Evolutionary conservation across 2,797 vertebrate species (phyloP).

Genomic region (Tiaroga cobitis): DNA sequence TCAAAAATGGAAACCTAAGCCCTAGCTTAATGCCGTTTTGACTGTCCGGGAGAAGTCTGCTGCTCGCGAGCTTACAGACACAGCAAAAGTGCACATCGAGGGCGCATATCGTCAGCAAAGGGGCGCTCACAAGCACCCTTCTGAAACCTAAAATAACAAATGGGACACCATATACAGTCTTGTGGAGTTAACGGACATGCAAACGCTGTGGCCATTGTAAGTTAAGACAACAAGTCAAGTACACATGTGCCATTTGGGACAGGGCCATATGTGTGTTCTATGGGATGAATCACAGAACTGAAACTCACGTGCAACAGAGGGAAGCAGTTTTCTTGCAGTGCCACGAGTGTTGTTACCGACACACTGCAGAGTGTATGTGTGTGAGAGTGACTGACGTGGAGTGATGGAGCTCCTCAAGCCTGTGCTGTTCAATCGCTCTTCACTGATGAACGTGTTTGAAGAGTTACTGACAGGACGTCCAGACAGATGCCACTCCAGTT

Average conservation of each 20-base stretch:
- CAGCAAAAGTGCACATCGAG: background rate
- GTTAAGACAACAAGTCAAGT: too few species aligned
- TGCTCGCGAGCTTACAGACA: too few species aligned
- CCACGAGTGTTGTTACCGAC: slow-evolving; percentile 6
- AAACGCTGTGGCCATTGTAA: too few species aligned
- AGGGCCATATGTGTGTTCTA: background rate
- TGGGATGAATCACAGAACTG: background rate
- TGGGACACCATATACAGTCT: too few species aligned
- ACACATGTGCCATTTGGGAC: too few species aligned
- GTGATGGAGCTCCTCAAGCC: slow-evolving; percentile 16
- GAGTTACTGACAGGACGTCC: background rate
- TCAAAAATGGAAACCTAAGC: too few species aligned
- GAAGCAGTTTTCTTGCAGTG: background rate
- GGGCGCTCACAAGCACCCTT: too few species aligned
- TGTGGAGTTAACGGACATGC: too few species aligned
- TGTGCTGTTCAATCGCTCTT: slow-evolving; percentile 4
- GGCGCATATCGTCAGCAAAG: too few species aligned
- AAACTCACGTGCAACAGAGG: background rate
- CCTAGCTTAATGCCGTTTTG: too few species aligned
- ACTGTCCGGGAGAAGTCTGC: too few species aligned
- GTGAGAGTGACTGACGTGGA: background rate
- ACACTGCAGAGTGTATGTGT: background rate
- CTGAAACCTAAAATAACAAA: too few species aligned
- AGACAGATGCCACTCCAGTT: slow-evolving; percentile 16
- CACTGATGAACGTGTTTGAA: background rate